phyloP scores from a whole-genome alignment of 1,140 invertebrate genomes.

The Lerema accius region DNA sequence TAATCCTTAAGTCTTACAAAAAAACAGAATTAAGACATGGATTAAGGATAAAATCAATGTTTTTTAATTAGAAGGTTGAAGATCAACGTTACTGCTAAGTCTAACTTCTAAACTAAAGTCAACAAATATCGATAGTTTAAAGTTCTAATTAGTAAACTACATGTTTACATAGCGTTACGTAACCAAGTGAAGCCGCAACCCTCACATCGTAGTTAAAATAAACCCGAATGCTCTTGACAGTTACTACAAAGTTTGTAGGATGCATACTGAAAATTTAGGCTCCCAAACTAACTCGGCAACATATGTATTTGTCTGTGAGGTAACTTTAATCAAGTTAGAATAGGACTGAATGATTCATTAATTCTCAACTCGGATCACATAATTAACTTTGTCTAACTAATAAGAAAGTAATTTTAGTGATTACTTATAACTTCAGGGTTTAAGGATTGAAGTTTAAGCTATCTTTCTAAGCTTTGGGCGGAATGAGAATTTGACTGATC shows the following conservation, averaged over 20 bases:
- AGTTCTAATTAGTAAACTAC: not conserved
- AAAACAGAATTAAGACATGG: too few relatives aligned
- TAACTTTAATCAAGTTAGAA: conserved; percentile 19
- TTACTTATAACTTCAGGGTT: too few relatives aligned
- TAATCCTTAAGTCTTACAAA: too few relatives aligned
- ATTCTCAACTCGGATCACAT: conserved; percentile 2
- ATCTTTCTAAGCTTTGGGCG: too few relatives aligned
- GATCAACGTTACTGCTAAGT: too few relatives aligned
- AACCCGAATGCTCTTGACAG: conserved; percentile 24
- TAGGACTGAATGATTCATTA: conserved; percentile 8
- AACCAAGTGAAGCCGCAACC: conserved; percentile 1
- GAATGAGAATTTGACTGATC: too few relatives aligned
- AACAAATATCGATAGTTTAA: not conserved
- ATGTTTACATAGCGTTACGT: conserved; percentile 4
- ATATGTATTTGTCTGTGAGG: conserved; percentile 17
- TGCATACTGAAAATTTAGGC: conserved; percentile 20
- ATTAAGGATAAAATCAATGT: too few relatives aligned
- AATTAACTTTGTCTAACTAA: too few relatives aligned
- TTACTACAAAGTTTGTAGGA: conserved; percentile 22
- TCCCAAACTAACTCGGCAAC: conserved; percentile 12
- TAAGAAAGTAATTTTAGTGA: too few relatives aligned
- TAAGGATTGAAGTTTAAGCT: too few relatives aligned
- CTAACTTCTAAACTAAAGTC: not conserved
- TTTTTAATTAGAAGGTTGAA: too few relatives aligned
- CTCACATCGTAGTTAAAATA: conserved; percentile 21